A percentile compares a stretch with the other conserved stretches of the same genome.
Evolutionary conservation across 2,888 invertebrate species (phyloP).

Genomic region (Alloplasta piceator): DNA sequence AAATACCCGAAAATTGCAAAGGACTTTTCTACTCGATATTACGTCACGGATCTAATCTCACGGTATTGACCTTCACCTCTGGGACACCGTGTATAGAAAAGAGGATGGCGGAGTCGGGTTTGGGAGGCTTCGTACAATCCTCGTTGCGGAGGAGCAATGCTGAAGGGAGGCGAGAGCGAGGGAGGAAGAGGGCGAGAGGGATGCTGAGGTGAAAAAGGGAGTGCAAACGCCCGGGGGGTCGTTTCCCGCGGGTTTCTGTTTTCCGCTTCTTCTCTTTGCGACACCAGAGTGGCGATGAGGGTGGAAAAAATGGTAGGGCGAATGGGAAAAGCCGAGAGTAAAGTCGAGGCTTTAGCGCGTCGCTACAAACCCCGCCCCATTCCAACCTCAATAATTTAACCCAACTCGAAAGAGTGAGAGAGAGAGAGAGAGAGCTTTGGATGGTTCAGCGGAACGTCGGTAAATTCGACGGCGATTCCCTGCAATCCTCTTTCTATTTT

Average conservation of each 20-base stretch:
- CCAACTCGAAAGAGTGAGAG: conserved; percentile 32
- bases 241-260: conserved; percentile 38
- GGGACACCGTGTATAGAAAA: no score
- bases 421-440: no score
- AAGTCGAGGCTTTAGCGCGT: conserved; percentile 51
- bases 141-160: conserved; percentile 21
- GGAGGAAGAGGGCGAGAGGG: neutral
- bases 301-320: conserved; percentile 7
- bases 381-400: conserved; percentile 53
- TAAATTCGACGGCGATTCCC: conserved; percentile 29
- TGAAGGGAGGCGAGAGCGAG: conserved; percentile 16
- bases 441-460: conserved; percentile 30
- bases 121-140: conserved; percentile 28
- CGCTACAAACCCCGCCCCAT: conserved; percentile 12
- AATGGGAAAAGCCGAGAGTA: neutral
- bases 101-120: conserved; percentile 21
- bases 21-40: no score
- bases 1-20: no score
- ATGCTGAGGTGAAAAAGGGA: conserved; percentile 27
- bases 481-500: neutral
- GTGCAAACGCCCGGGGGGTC: conserved; percentile 31
- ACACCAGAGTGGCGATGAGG: conserved; percentile 21
- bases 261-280: conserved; percentile 39
- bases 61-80: no score
- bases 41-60: no score